Evolutionary conservation across 2,888 invertebrate genomes (phyloP).

Genomic region (Euzetes globulus): DNA sequence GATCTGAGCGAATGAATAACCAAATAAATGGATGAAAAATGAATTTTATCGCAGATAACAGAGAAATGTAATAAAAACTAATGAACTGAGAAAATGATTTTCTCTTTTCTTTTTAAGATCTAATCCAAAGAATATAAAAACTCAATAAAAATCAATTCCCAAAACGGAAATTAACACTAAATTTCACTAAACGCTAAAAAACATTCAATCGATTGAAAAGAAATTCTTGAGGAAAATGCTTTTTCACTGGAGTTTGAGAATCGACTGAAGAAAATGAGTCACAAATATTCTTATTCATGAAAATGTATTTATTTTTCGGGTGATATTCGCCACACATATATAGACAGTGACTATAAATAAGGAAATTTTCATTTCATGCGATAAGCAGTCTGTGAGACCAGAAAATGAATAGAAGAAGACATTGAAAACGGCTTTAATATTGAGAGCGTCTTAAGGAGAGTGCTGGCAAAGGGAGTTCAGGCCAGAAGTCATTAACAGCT

Average conservation of each 20-base stretch:
- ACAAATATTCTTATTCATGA: not conserved
- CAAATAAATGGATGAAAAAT: not conserved
- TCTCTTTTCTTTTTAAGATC: not conserved
- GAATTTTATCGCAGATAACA: not conserved
- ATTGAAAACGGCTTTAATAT: not conserved
- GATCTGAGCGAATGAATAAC: too few species aligned
- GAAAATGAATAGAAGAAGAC: not conserved
- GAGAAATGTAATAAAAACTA: slow-evolving; percentile 1
- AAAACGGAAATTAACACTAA: slow-evolving; percentile 15
- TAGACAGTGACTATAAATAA: not conserved
- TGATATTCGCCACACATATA: not conserved
- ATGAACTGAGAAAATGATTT: not conserved
- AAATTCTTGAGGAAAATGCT: not conserved
- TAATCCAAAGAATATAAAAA: not conserved
- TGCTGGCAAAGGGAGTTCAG: not conserved
- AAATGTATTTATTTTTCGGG: not conserved
- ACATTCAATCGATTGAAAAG: not conserved
- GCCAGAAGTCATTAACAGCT: slow-evolving; percentile 5
- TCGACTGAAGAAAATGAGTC: too few species aligned
- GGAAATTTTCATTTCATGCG: not conserved
- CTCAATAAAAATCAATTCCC: slow-evolving; percentile 14
- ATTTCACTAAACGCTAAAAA: not conserved
- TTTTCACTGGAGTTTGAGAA: not conserved
- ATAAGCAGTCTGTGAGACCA: not conserved
- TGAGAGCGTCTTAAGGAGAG: not conserved